Conservation (phyloP, 2,888 invertebrate genomes). For the Ceratothoa steindachneri region DNA sequence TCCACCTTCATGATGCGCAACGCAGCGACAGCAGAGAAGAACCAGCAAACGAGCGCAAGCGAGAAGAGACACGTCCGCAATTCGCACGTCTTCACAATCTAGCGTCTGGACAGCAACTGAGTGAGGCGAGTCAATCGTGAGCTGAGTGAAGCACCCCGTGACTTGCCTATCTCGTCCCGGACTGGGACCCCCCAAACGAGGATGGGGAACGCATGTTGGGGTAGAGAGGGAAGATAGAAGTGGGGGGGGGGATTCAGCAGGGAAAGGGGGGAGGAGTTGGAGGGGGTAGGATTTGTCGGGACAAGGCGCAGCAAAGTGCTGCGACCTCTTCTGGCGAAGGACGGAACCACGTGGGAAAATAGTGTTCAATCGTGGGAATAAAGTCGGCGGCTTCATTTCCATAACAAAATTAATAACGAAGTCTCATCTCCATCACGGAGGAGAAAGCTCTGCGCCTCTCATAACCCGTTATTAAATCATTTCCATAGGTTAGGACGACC, state of each 20-base stretch:
- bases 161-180: constrained; percentile 10
- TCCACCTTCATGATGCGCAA: constrained; percentile 30
- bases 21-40: not conserved
- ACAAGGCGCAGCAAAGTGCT: not conserved
- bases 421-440: not conserved
- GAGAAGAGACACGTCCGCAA: not conserved
- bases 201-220: not conserved
- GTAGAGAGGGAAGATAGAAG: not conserved
- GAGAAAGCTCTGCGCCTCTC: no score
- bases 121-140: not conserved
- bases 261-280: not conserved
- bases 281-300: constrained; percentile 1
- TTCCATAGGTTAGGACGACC: no score
- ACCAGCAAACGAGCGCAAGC: not conserved
- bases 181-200: constrained; percentile 1
- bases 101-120: constrained; percentile 12
- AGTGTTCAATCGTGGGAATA: not conserved
- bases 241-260: not conserved
- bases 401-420: not conserved
- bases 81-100: not conserved
- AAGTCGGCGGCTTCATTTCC: not conserved
- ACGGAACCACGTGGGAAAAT: constrained; percentile 9
- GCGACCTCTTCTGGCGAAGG: not conserved
- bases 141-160: not conserved
- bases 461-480: no score